Evolutionary conservation across 2,113 vertebrate species (phyloP).

Genomic region (Athene noctua): DNA sequence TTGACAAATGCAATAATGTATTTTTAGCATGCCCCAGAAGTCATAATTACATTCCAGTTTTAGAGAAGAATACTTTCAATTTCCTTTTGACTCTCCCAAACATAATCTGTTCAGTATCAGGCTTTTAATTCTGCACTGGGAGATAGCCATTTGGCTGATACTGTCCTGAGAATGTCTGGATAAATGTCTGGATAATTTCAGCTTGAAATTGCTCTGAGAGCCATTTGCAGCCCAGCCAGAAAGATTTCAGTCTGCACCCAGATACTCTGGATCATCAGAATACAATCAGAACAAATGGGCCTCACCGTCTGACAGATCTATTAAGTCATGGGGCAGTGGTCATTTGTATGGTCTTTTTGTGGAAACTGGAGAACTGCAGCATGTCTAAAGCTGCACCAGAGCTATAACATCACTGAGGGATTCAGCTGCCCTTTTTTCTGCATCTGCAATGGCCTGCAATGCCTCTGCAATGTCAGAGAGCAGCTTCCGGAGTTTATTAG

Average conservation of each 20-base stretch:
- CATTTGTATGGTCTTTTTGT: not conserved
- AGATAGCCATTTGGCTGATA: constrained; percentile 50
- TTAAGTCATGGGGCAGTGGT: not conserved
- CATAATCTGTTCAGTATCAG: constrained; percentile 55
- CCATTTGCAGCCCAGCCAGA: constrained; percentile 6
- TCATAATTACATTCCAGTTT: not conserved
- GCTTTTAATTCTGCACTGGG: constrained; percentile 5
- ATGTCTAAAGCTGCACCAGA: not conserved
- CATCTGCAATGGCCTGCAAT: not conserved
- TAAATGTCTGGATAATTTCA: constrained; percentile 62
- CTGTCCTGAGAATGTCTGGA: constrained; percentile 38
- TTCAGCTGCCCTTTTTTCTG: not conserved
- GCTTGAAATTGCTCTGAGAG: constrained; percentile 18
- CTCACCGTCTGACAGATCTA: not conserved
- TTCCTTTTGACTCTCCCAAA: not conserved
- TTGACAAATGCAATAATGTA: not conserved
- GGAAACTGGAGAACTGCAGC: not conserved
- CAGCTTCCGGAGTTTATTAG: not conserved
- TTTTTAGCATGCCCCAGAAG: not conserved
- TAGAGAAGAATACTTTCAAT: not conserved
- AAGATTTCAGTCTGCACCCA: not conserved
- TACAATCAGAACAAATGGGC: not conserved
- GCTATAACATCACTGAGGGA: not conserved
- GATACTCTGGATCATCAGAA: not conserved
- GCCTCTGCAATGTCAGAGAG: not conserved